Conservation (phyloP, 2,888 invertebrate genomes). For the Dasypolia templi region DNA sequence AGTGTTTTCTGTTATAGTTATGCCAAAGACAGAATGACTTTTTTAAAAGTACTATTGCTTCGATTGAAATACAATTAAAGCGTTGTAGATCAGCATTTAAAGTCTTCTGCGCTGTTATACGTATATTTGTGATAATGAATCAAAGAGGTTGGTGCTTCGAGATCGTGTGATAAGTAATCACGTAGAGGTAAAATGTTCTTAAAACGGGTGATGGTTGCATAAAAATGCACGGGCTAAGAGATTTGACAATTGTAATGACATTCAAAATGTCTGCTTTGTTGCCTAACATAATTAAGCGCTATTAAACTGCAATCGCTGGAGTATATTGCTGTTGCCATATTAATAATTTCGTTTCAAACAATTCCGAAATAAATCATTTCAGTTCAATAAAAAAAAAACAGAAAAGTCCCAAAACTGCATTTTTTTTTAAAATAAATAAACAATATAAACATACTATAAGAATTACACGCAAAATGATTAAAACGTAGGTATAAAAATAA, state of each 20-base stretch:
- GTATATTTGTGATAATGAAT: conserved; percentile 32
- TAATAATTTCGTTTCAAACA: not conserved
- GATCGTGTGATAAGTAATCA: conserved; percentile 42
- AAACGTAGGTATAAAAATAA: conserved; percentile 1
- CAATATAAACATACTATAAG: conserved; percentile 7
- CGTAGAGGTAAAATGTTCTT: conserved; percentile 21
- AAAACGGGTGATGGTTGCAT: conserved; percentile 3
- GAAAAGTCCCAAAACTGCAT: not conserved
- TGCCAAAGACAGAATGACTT: conserved; percentile 56
- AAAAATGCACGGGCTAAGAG: conserved; percentile 13
- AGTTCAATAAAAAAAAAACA: not conserved
- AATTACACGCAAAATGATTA: conserved; percentile 30
- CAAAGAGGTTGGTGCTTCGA: conserved; percentile 53
- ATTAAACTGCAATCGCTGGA: conserved; percentile 31
- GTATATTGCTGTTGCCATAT: conserved; percentile 43
- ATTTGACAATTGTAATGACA: conserved; percentile 31
- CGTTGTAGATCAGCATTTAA: conserved; percentile 13
- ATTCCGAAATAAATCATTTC: not conserved
- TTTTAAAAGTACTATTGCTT: conserved; percentile 28
- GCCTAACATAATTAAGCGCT: conserved; percentile 40
- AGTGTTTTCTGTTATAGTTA: conserved; percentile 51
- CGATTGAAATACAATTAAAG: conserved; percentile 18
- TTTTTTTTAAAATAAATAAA: conserved; percentile 14
- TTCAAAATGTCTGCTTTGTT: conserved; percentile 53
- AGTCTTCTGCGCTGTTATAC: conserved; percentile 26